Percentiles rank a stretch among this genome's conserved stretches.
phyloP scores from a whole-genome alignment of 1,140 invertebrate genomes.

The Drosophila bifasciata region DNA sequence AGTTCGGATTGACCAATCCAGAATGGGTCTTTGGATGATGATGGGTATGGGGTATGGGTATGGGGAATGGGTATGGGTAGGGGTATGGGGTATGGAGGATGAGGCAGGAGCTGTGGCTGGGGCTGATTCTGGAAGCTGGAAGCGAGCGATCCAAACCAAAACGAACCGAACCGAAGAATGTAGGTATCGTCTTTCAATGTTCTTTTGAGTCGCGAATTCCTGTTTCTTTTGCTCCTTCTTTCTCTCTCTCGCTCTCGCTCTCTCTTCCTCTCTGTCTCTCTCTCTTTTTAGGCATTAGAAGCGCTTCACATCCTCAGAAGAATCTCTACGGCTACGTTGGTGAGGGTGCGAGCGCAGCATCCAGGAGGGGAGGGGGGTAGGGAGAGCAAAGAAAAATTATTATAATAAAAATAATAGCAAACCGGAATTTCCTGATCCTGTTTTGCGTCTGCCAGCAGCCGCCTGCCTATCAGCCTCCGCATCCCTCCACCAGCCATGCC shows the following conservation, averaged over 20 bases:
- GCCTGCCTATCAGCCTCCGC: slow-evolving; percentile 12
- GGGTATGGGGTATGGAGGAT: too few species aligned
- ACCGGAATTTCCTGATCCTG: slow-evolving; percentile 81
- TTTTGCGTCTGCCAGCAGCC: slow-evolving; percentile 44
- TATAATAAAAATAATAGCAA: slow-evolving; percentile 80
- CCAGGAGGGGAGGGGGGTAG: too few species aligned
- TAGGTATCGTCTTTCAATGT: slow-evolving; percentile 69
- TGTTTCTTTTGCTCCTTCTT: slow-evolving; percentile 29
- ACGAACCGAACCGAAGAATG: slow-evolving; percentile 35
- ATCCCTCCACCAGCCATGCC: not conserved
- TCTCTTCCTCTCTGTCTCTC: slow-evolving; percentile 37
- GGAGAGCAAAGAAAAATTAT: slow-evolving; percentile 57
- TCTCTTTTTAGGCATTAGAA: slow-evolving; percentile 60
- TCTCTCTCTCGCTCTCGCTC: not conserved
- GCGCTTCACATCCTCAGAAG: slow-evolving; percentile 40
- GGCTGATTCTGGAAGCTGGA: too few species aligned
- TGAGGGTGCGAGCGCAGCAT: not conserved
- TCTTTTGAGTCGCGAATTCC: slow-evolving; percentile 38
- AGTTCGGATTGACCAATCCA: slow-evolving; percentile 38
- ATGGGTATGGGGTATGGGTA: too few species aligned
- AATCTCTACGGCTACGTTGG: too few species aligned
- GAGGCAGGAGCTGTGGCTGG: too few species aligned
- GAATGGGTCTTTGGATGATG: slow-evolving; percentile 5
- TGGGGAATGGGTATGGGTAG: too few species aligned
- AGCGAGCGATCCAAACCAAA: not conserved